Evolutionary conservation across 2,888 invertebrate genomes (phyloP).

Genomic region (Embidobia sp.): DNA sequence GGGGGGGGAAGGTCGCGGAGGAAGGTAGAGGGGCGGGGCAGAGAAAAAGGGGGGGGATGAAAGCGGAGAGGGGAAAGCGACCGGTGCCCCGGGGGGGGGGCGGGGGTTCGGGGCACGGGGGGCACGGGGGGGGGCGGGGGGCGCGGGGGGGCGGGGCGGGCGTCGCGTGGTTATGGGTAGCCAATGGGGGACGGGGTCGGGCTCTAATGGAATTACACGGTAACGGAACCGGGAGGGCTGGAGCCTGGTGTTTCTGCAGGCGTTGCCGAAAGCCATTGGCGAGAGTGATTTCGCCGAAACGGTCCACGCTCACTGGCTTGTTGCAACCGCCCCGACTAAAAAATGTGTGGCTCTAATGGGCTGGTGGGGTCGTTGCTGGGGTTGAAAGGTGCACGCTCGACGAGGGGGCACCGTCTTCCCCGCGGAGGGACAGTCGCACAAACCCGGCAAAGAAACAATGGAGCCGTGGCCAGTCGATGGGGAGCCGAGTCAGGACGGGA

Average conservation of each 20-base stretch:
- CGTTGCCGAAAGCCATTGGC: constrained; percentile 57
- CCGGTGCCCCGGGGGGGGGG: too few relatives aligned
- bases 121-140: too few relatives aligned
- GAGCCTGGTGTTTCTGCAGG: constrained; percentile 33
- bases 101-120: too few relatives aligned
- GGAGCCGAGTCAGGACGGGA: constrained; percentile 13
- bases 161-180: constrained; percentile 51
- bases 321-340: constrained; percentile 47
- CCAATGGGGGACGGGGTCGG: constrained; percentile 60
- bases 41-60: too few relatives aligned
- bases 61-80: too few relatives aligned
- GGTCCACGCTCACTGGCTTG: constrained; percentile 57
- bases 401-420: constrained; percentile 35
- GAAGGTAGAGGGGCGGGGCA: too few relatives aligned
- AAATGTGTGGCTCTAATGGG: constrained; percentile 66
- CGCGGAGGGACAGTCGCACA: constrained; percentile 43
- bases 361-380: constrained; percentile 49
- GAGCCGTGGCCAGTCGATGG: constrained; percentile 26
- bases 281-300: constrained; percentile 50
- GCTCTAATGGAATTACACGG: constrained; percentile 68
- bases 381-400: constrained; percentile 56
- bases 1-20: too few relatives aligned
- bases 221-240: constrained; percentile 28
- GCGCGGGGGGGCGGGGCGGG: too few relatives aligned
- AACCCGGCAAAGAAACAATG: constrained; percentile 54